Conservation (phyloP, 2,888 invertebrate genomes). For the Macrophya annulata region DNA sequence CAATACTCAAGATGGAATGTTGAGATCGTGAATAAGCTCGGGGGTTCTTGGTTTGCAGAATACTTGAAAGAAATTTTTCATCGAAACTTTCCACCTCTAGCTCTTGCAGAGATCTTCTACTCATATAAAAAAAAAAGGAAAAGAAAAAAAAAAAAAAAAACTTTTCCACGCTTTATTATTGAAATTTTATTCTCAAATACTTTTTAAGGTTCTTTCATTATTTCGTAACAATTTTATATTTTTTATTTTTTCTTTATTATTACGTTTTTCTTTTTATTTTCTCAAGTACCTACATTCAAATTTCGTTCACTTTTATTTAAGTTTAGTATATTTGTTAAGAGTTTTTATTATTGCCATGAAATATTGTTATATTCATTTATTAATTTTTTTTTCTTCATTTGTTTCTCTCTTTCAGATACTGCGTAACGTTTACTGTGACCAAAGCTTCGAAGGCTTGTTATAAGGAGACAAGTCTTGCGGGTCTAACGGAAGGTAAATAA, state of each 20-base stretch:
- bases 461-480: slow-evolving; percentile 87
- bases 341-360: not conserved
- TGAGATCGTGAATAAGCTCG: not conserved
- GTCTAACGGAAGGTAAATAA: slow-evolving; percentile 87
- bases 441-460: slow-evolving; percentile 92
- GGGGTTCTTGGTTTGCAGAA: not conserved
- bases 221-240: not conserved
- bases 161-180: slow-evolving; percentile 45
- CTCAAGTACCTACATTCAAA: slow-evolving; percentile 9
- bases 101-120: not conserved
- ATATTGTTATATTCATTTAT: not conserved
- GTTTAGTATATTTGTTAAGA: not conserved
- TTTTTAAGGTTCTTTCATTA: slow-evolving; percentile 42
- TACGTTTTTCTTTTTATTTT: not conserved
- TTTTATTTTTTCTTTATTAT: too few species aligned
- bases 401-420: slow-evolving; percentile 86
- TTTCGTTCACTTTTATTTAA: not conserved
- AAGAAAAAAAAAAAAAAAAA: slow-evolving; percentile 46
- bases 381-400: slow-evolving; percentile 54
- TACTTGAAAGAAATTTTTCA: slow-evolving; percentile 34
- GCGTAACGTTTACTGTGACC: slow-evolving; percentile 91
- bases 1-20: slow-evolving; percentile 3
- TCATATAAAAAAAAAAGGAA: slow-evolving; percentile 37
- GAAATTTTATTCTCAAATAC: slow-evolving; percentile 41
- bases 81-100: slow-evolving; percentile 31